Percentiles rank a stretch among this genome's conserved stretches.
Conservation (phyloP, 2,797 vertebrate genomes). For the Xenentodon cancila region DNA sequence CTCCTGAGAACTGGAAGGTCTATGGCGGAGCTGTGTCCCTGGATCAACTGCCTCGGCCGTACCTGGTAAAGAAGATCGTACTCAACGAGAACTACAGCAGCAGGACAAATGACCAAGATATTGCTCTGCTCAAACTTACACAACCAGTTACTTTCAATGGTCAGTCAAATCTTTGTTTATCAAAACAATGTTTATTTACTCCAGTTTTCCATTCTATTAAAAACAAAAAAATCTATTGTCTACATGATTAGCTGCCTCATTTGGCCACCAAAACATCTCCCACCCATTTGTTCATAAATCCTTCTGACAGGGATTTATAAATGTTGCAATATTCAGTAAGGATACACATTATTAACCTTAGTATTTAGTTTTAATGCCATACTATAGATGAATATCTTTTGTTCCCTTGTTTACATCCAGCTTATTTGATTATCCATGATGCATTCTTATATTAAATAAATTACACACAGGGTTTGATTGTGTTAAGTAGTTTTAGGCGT, state of each 20-base stretch:
- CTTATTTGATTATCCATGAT: too few relatives aligned
- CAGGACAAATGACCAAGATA: conserved; percentile 83
- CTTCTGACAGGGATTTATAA: neutral
- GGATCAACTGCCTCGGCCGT: conserved; percentile 54
- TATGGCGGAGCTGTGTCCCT: conserved; percentile 83
- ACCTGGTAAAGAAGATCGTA: conserved; percentile 82
- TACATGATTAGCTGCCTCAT: too few relatives aligned
- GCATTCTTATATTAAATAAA: too few relatives aligned
- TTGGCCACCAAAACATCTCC: too few relatives aligned
- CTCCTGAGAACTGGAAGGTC: conserved; percentile 80
- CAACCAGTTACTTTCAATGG: conserved; percentile 65
- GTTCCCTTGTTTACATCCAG: too few relatives aligned
- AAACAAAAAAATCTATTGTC: neutral
- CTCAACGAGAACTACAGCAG: conserved; percentile 85
- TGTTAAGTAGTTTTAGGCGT: too few relatives aligned
- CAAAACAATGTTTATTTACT: neutral
- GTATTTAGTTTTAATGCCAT: neutral
- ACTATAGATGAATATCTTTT: neutral
- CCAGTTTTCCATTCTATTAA: neutral
- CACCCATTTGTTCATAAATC: neutral
- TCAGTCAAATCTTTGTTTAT: conserved; percentile 49
- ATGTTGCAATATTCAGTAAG: neutral
- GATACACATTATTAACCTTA: neutral
- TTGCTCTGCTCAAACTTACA: conserved; percentile 85
- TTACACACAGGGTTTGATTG: too few relatives aligned